phyloP scores from a whole-genome alignment of 2,113 vertebrate species.

The Baryphthengus martii region DNA sequence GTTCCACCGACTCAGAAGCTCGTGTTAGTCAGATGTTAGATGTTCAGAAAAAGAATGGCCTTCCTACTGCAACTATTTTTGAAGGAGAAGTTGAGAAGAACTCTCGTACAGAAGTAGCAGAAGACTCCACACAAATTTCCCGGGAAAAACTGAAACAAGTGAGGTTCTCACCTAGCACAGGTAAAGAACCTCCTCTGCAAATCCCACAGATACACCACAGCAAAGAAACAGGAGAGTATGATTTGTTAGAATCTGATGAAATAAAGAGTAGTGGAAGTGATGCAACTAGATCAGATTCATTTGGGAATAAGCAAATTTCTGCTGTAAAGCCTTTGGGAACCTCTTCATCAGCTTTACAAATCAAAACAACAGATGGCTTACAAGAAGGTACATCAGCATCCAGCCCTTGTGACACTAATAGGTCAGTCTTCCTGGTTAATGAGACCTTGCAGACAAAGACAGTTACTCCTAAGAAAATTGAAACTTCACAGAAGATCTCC shows the following conservation, averaged over 20 bases:
- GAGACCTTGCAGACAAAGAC: background rate
- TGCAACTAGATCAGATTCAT: background rate
- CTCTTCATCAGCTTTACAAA: background rate
- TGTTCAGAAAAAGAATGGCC: slow-evolving; percentile 55
- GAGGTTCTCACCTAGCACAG: slow-evolving; percentile 72
- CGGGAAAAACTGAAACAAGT: slow-evolving; percentile 82
- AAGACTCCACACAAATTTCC: slow-evolving; percentile 15
- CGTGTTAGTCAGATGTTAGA: slow-evolving; percentile 58
- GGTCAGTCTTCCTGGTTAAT: background rate
- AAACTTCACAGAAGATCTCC: background rate
- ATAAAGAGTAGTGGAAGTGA: background rate
- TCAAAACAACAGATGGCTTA: background rate
- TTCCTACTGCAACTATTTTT: slow-evolving; percentile 52
- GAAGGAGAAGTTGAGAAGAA: slow-evolving; percentile 65
- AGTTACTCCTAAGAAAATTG: background rate
- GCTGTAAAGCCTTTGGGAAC: background rate
- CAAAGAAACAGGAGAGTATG: slow-evolving; percentile 71
- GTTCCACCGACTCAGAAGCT: slow-evolving; percentile 81
- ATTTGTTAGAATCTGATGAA: slow-evolving; percentile 68
- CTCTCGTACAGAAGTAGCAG: slow-evolving; percentile 1
- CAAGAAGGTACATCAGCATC: background rate
- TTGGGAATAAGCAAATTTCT: background rate
- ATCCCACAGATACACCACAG: background rate
- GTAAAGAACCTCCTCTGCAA: slow-evolving; percentile 37
- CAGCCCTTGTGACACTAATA: background rate